Evolutionary conservation across 2,888 invertebrate genomes (phyloP), one percentile per base, ranked within the genome.

Genomic region (Eumerus sabulonum): DNA sequence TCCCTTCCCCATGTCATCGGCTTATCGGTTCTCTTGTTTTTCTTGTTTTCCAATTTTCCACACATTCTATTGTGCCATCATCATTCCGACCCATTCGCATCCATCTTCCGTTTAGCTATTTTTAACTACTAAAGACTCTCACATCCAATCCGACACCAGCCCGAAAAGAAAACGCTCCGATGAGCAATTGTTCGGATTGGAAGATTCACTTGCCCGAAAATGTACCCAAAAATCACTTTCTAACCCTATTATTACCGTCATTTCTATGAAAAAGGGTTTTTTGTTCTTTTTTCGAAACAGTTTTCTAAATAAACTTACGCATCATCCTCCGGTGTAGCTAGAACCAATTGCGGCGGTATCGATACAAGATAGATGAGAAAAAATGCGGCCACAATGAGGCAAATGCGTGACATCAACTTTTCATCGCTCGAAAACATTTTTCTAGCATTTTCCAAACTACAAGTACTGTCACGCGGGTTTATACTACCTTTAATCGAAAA

Each of bases 361-460:
- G 82, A 88, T 83, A 84, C 82, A 76, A 85, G 84, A 81, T 87
- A 86, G 82, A 85, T 84, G 83, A 85, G 82, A 60, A 87, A 85
- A 84, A 88, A 86, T 86, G 86, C 86, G 86, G 86, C 86, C 86
- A 87, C 86, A 85, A 87, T 84, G 84, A 87, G 84, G 82, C 85
- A 85, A 76, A 86, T 84, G 86, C 87, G 87, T 88, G 87, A 87
- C 88, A 87, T 87, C 88, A 87, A 88, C 88, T 88, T 88, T 85
- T 86, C 85, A 85, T 86, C 85, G 84, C 85, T 81, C 83, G 84
- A 85, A 85, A 86, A 85, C 87, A 87, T 88, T 86, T 87, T 87
- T 85, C 87, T 87, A 85, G 87, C 87, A 87, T 87, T 88, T 88
- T 88, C 86, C 53, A 70, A 77, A 60, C 18, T 27, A 27, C 27